Evolutionary conservation across 2,888 invertebrate genomes (phyloP).

Genomic region (Hemithea aestivaria): DNA sequence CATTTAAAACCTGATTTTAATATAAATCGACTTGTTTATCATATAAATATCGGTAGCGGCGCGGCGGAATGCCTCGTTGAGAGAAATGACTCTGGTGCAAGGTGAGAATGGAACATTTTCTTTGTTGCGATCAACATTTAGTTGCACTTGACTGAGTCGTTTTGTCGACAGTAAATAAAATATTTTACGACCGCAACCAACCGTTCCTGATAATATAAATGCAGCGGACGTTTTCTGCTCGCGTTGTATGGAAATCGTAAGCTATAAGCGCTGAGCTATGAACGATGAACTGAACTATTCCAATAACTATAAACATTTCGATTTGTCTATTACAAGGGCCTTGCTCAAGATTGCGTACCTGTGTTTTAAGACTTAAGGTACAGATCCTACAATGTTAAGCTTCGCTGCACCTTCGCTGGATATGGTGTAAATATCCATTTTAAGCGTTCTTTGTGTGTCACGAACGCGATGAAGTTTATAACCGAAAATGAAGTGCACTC

Average conservation of each 20-base stretch:
- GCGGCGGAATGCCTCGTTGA: constrained; percentile 6
- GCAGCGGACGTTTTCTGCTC: background rate
- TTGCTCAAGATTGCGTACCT: too few species aligned
- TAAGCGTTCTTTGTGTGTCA: too few species aligned
- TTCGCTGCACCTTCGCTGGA: too few species aligned
- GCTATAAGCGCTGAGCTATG: too few species aligned
- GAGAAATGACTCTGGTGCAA: constrained; percentile 4
- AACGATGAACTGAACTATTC: too few species aligned
- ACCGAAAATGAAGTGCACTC: constrained; percentile 1
- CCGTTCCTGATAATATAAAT: background rate
- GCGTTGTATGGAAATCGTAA: too few species aligned
- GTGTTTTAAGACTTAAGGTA: too few species aligned
- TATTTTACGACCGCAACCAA: constrained; percentile 9
- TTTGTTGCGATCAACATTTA: constrained; percentile 16
- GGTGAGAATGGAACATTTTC: constrained; percentile 5
- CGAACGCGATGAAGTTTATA: background rate
- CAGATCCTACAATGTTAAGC: too few species aligned
- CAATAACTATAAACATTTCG: too few species aligned
- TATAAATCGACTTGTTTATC: constrained; percentile 7
- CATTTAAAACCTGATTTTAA: constrained; percentile 4
- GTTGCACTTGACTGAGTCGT: constrained; percentile 10
- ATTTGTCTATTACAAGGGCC: too few species aligned
- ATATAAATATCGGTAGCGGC: constrained; percentile 4
- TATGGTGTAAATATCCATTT: too few species aligned
- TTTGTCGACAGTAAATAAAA: constrained; percentile 15